Conservation (phyloP, 2,888 invertebrate species). For the Cancer borealis region DNA sequence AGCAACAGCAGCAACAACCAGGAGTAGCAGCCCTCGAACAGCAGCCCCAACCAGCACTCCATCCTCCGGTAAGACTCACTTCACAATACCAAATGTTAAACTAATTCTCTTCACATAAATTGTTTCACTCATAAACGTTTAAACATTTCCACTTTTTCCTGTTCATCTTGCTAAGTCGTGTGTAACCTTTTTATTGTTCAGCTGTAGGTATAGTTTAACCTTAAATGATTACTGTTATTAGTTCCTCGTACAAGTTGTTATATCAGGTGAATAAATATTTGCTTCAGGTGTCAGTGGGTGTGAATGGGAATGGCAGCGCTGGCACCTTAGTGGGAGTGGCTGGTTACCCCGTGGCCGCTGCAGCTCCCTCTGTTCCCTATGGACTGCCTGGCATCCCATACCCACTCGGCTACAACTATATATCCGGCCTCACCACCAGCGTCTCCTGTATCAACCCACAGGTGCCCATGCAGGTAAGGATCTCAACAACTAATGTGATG, state of each 20-base stretch:
- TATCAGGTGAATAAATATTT: neutral
- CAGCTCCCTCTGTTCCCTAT: conserved; percentile 72
- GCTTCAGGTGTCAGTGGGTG: conserved; percentile 69
- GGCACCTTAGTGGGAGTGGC: conserved; percentile 66
- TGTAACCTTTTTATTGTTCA: no score
- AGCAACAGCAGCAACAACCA: conserved; percentile 78
- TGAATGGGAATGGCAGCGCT: conserved; percentile 63
- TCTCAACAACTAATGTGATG: neutral
- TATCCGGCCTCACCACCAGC: conserved; percentile 69
- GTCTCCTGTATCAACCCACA: conserved; percentile 76
- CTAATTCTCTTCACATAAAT: neutral
- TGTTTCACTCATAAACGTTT: conserved; percentile 7
- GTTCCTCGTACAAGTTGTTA: neutral
- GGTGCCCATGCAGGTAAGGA: conserved; percentile 73
- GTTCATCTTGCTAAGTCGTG: neutral
- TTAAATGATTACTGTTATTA: neutral
- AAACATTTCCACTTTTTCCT: neutral
- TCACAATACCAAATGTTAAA: neutral
- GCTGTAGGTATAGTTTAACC: no score
- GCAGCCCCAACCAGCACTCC: conserved; percentile 62
- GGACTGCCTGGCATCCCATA: conserved; percentile 73
- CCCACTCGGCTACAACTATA: conserved; percentile 73
- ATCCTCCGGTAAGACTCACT: conserved; percentile 71
- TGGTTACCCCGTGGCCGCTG: conserved; percentile 69
- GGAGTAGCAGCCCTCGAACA: conserved; percentile 57